These are phyloP conservation scores for Hyaena hyaena DNA, from an alignment of 2,113 vertebrate species.

Conservation along the genomic window DNA sequence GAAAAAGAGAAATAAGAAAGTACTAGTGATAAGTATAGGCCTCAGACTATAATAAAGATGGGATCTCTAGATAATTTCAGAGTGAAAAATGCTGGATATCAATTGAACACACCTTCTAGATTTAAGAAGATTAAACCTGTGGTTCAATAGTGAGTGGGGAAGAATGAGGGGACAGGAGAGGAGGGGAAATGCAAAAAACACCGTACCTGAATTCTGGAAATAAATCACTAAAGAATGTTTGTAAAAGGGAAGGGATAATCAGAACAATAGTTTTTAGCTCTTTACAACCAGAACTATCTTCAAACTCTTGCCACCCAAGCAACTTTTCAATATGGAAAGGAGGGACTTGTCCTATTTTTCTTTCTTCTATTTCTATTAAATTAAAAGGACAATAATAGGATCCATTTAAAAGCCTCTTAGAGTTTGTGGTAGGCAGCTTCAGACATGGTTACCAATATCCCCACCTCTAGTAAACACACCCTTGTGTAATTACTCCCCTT, in stretches of 20 bases:
- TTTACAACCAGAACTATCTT: not conserved
- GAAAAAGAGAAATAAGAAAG: conserved; percentile 23
- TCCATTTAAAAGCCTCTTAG: not conserved
- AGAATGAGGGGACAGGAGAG: not conserved
- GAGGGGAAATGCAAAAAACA: not conserved
- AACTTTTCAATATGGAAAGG: not conserved
- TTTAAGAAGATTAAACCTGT: conserved; percentile 17
- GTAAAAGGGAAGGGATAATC: not conserved
- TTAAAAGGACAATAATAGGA: not conserved
- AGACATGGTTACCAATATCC: not conserved
- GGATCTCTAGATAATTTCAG: not conserved
- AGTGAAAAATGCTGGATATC: not conserved
- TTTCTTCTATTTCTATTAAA: not conserved
- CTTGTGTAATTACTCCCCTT: not conserved
- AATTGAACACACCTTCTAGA: not conserved
- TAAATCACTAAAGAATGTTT: not conserved
- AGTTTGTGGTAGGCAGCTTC: not conserved
- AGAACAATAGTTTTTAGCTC: not conserved
- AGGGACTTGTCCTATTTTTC: not conserved
- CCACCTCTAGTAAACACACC: not conserved
- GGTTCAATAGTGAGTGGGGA: not conserved
- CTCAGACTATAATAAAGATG: not conserved
- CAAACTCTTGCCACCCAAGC: not conserved
- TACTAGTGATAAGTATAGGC: not conserved
- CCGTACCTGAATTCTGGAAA: conserved; percentile 20